Evolutionary conservation across 1,140 invertebrate species (phyloP).

Genomic region (Dufourea novaeangliae): DNA sequence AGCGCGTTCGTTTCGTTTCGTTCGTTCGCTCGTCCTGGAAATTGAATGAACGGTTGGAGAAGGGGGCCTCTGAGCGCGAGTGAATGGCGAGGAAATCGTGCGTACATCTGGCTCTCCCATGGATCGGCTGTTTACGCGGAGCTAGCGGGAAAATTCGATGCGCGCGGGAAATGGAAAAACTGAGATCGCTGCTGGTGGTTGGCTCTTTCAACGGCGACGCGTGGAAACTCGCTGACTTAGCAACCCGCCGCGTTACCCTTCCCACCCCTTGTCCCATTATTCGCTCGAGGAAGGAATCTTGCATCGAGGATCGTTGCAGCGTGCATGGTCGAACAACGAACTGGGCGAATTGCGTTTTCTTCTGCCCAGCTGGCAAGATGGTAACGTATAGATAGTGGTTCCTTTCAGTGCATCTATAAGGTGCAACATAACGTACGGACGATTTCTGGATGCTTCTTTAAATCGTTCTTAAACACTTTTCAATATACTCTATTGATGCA

Average conservation of each 20-base stretch:
- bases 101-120: neutral
- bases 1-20: neutral
- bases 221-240: too few species aligned
- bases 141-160: neutral
- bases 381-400: neutral
- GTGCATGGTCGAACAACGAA: neutral
- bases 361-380: too few species aligned
- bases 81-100: neutral
- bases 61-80: neutral
- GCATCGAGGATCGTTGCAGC: neutral
- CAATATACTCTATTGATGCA: too few species aligned
- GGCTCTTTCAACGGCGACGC: neutral
- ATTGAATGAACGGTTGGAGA: constrained; percentile 27
- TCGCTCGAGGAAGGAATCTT: neutral
- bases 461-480: too few species aligned
- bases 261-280: neutral
- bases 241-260: neutral
- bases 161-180: neutral
- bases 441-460: too few species aligned
- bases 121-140: neutral
- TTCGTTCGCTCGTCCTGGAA: neutral
- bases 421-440: too few species aligned
- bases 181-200: neutral
- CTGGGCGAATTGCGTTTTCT: neutral
- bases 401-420: neutral